Conservation (phyloP, 1,140 invertebrate genomes). For the Alviniconcha marisindica region DNA sequence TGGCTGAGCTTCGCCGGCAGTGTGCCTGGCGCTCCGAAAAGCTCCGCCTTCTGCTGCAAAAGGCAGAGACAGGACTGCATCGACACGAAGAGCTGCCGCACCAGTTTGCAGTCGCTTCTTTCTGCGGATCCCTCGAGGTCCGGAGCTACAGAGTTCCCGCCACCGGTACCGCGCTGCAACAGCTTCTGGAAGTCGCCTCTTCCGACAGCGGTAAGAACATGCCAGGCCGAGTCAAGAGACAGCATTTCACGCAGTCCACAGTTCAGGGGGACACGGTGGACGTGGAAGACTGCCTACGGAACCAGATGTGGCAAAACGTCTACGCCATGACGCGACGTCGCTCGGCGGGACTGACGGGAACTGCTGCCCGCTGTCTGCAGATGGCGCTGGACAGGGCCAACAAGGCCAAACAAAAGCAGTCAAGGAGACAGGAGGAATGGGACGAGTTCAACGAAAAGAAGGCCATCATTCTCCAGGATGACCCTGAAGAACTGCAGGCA, state of each 20-base stretch:
- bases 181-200: too few relatives aligned
- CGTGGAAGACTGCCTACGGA: too few relatives aligned
- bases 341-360: background rate
- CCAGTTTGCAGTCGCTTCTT: background rate
- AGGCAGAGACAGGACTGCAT: background rate
- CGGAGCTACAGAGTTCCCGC: background rate
- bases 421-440: background rate
- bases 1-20: background rate
- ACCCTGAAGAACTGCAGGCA: background rate
- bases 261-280: too few relatives aligned
- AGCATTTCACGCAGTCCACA: too few relatives aligned
- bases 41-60: background rate
- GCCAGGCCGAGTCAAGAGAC: too few relatives aligned
- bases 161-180: too few relatives aligned
- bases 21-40: conserved; percentile 4
- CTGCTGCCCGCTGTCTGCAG: background rate
- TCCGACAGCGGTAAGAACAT: too few relatives aligned
- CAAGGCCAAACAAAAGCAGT: background rate
- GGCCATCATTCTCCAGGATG: background rate
- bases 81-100: background rate
- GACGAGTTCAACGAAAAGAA: conserved; percentile 8
- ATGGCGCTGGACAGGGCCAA: conserved; percentile 9
- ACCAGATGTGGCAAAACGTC: background rate
- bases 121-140: background rate
- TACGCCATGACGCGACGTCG: background rate